phyloP scores from a whole-genome alignment of 2,113 vertebrate species.

The Nycticorax nycticorax region DNA sequence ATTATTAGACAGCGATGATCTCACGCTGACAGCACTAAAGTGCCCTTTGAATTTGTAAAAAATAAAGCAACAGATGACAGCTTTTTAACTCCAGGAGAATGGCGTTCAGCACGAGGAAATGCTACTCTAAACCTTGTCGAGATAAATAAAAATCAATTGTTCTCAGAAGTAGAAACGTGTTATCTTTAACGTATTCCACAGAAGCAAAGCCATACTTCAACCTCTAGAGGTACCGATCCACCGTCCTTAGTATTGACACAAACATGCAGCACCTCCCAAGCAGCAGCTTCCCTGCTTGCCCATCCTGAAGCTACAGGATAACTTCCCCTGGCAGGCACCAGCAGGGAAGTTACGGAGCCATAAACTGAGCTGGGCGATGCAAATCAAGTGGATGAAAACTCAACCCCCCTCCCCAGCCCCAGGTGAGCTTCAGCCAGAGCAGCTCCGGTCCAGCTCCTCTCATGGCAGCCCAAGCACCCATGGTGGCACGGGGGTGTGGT shows the following conservation, averaged over 20 bases:
- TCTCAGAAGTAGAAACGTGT: not conserved
- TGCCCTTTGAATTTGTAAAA: not conserved
- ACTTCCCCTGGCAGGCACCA: not conserved
- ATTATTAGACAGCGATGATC: not conserved
- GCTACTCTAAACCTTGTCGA: not conserved
- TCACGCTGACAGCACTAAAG: not conserved
- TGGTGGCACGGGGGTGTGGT: not conserved
- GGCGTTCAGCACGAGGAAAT: not conserved
- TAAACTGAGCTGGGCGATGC: not conserved
- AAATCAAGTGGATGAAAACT: not conserved
- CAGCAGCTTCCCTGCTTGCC: not conserved
- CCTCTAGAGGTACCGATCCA: too few relatives aligned
- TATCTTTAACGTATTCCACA: not conserved
- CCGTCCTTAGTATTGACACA: not conserved
- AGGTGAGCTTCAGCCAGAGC: not conserved
- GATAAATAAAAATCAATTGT: not conserved
- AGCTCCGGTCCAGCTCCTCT: not conserved
- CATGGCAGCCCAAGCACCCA: not conserved
- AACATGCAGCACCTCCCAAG: fast-evolving
- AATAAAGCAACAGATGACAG: not conserved
- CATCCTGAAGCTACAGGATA: not conserved
- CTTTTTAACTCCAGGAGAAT: not conserved
- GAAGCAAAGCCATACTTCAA: not conserved
- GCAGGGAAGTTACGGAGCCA: not conserved
- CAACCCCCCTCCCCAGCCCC: not conserved